phyloP scores from a whole-genome alignment of 1,140 invertebrate species.

The Rhagoletis pomonella region DNA sequence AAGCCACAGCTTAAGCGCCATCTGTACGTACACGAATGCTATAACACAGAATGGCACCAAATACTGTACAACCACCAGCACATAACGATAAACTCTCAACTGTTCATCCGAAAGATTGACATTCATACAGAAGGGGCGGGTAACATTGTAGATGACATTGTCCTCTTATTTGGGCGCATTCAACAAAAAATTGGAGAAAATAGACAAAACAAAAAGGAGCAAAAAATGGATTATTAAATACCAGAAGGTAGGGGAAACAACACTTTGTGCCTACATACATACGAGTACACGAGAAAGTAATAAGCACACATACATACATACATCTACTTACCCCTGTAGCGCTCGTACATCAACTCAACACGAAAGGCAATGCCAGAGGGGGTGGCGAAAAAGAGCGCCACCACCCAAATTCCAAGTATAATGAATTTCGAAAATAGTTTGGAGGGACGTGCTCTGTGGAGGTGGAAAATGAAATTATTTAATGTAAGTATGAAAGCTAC shows the following conservation, averaged over 20 bases:
- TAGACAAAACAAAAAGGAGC: background rate
- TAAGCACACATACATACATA: background rate
- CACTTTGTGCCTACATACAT: background rate
- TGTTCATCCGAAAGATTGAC: slow-evolving; percentile 76
- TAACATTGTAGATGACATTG: slow-evolving; percentile 65
- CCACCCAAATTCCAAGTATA: slow-evolving; percentile 82
- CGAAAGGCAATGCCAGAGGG: slow-evolving; percentile 82
- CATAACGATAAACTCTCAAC: slow-evolving; percentile 77
- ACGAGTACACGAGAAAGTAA: background rate
- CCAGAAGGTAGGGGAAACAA: background rate
- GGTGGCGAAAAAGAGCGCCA: slow-evolving; percentile 78
- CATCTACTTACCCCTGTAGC: slow-evolving; percentile 65
- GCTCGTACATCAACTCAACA: slow-evolving; percentile 74
- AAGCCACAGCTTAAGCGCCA: slow-evolving; percentile 85
- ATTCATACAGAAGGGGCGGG: slow-evolving; percentile 78
- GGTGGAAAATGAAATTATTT: slow-evolving; percentile 54
- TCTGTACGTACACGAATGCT: slow-evolving; percentile 85
- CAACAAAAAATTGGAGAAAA: background rate
- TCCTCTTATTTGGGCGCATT: slow-evolving; percentile 60
- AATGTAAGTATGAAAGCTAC: no score
- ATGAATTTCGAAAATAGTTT: slow-evolving; percentile 82
- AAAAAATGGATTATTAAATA: background rate
- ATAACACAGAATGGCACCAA: slow-evolving; percentile 85
- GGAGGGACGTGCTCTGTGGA: slow-evolving; percentile 79
- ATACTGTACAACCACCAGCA: slow-evolving; percentile 81